Percentiles rank a stretch among this genome's conserved stretches.
These are phyloP conservation scores for Trichopria drosophilae DNA, from an alignment of 2,888 invertebrate species.

Conservation along the genomic window DNA sequence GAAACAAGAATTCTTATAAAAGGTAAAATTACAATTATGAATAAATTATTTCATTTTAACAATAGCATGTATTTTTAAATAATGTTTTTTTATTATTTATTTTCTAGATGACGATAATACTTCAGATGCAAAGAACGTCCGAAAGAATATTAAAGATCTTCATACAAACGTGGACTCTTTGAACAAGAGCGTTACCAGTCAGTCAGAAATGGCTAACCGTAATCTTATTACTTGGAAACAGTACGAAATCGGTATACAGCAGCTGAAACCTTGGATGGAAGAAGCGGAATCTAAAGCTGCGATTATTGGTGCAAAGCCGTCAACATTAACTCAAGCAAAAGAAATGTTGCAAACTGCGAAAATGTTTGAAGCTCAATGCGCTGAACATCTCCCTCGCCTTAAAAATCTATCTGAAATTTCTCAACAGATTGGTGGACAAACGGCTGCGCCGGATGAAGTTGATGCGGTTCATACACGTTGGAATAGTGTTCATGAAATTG, in stretches of 20 bases:
- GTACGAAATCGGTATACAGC: slow-evolving; percentile 77
- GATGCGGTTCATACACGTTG: slow-evolving; percentile 82
- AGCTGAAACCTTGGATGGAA: slow-evolving; percentile 82
- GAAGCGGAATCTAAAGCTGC: slow-evolving; percentile 81
- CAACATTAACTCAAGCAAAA: slow-evolving; percentile 78
- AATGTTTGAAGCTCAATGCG: slow-evolving; percentile 77
- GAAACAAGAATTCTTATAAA: slow-evolving; percentile 75
- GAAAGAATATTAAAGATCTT: slow-evolving; percentile 74
- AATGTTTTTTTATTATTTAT: slow-evolving; percentile 6
- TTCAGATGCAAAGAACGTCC: slow-evolving; percentile 74
- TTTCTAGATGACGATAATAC: slow-evolving; percentile 65
- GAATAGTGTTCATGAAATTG: slow-evolving; percentile 80
- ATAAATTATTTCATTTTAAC: background rate
- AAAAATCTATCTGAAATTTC: slow-evolving; percentile 75
- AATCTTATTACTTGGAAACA: slow-evolving; percentile 84
- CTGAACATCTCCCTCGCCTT: slow-evolving; percentile 73
- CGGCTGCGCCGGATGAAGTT: slow-evolving; percentile 79
- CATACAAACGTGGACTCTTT: slow-evolving; percentile 77
- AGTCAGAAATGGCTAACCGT: slow-evolving; percentile 74
- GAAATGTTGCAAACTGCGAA: slow-evolving; percentile 73
- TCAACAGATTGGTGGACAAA: slow-evolving; percentile 74
- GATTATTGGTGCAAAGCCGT: slow-evolving; percentile 73
- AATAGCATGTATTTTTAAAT: slow-evolving; percentile 8
- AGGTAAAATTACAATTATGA: slow-evolving; percentile 44
- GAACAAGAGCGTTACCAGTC: slow-evolving; percentile 75